phyloP scores from a whole-genome alignment of 1,140 invertebrate genomes.

The Helicoverpa zea region DNA sequence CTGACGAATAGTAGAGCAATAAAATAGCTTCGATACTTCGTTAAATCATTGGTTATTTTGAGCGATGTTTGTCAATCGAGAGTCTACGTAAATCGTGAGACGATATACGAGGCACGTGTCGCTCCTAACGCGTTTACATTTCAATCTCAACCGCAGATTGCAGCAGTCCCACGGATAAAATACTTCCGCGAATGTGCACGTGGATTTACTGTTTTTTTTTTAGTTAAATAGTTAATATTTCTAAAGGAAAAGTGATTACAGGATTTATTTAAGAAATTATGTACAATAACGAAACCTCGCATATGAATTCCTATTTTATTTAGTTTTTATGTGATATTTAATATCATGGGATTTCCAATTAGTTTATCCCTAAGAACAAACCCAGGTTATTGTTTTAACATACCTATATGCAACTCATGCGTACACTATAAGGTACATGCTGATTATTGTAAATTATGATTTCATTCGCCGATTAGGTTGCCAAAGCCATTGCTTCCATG shows the following conservation, averaged over 20 bases:
- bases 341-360: too few relatives aligned
- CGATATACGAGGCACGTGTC: slow-evolving; percentile 1
- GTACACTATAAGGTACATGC: neutral
- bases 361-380: too few relatives aligned
- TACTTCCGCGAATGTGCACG: neutral
- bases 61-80: slow-evolving; percentile 31
- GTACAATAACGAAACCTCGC: too few relatives aligned
- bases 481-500: slow-evolving; percentile 48
- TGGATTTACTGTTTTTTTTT: neutral
- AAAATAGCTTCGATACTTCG: neutral
- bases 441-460: slow-evolving; percentile 49
- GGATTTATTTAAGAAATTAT: too few relatives aligned
- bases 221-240: neutral
- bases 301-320: neutral
- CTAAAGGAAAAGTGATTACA: neutral
- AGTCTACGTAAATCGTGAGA: neutral
- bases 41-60: slow-evolving; percentile 18
- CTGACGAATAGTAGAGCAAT: slow-evolving; percentile 2
- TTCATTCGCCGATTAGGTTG: slow-evolving; percentile 49
- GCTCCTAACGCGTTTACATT: slow-evolving; percentile 12
- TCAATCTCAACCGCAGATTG: slow-evolving; percentile 26
- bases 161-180: neutral
- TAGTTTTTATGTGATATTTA: too few relatives aligned
- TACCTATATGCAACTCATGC: slow-evolving; percentile 1
- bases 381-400: neutral